Base-by-base conservation (phyloP, 2,888 invertebrate species). In the Lepidocyrtinus sp. region DNA sequence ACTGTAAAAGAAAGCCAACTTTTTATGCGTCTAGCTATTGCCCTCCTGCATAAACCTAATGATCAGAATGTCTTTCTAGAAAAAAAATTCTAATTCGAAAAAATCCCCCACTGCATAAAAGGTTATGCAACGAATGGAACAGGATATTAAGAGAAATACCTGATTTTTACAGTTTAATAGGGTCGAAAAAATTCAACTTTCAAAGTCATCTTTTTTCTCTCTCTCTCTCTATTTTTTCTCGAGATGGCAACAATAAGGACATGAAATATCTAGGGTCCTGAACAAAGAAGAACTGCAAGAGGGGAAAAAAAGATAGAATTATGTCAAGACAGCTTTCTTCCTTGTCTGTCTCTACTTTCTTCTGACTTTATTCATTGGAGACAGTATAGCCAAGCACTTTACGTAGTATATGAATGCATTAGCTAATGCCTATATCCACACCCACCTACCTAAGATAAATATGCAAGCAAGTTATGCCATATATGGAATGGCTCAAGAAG, bases 291-390 rank as follows among this genome's bases (percentile, higher is more conserved):
- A 61, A 25, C 19, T 15, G 26, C 61, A 63, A 25, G 73, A 64
- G 26, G 26, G 50, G 36, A 45, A 55, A 55, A 27, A 64, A 45
- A 46, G 26, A 19, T 21, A 55, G 68, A 50, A 59, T 36, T 25
- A 59, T 65, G 67, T 73, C 62, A 17, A 67, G 59, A 67, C 74
- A 74, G 61, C 61, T 74, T 65, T 55, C 67, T 22, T 67, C 24
- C 67, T 74, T 67, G 67, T 55, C 65, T 74, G 67, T 59, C 67
- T 36, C 61, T 73, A 59, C 59, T 36, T 59, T 50, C 50, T 27
- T 25, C n/a, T 50, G 59, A 21, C 59, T 59, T 59, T 59, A 59
- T 59, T 59, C 59, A 59, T 59, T 21, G 59, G 59, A 59, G 59
- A 59, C 59, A n/a, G 55, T 21, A 19, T 21, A n/a, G 19, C 21